Percentiles rank a stretch among this genome's conserved stretches.
Evolutionary conservation across 2,888 invertebrate genomes (phyloP).

Genomic region (Pecten maximus): DNA sequence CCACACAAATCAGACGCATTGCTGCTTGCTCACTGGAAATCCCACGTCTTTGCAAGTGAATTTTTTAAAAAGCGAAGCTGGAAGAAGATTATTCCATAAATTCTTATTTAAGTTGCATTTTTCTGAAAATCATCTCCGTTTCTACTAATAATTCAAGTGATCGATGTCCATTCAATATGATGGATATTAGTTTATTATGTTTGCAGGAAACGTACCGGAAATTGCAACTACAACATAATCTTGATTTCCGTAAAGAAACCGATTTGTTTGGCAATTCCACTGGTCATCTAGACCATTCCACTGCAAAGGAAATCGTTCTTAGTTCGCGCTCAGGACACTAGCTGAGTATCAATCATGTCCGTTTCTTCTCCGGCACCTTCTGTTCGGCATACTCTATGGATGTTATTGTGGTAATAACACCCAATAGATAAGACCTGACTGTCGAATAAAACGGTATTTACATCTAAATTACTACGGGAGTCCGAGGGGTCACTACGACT

Average conservation of each 20-base stretch:
- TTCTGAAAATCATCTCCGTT: too few relatives aligned
- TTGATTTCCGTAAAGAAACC: background rate
- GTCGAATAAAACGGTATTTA: constrained; percentile 2
- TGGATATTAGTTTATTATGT: background rate
- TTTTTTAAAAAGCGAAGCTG: too few relatives aligned
- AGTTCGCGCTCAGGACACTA: background rate
- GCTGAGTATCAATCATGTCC: background rate
- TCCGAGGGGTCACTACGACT: background rate
- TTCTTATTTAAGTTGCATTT: too few relatives aligned
- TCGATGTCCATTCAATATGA: background rate
- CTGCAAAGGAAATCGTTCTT: background rate
- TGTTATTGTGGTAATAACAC: background rate
- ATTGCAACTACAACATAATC: background rate
- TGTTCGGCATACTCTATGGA: background rate
- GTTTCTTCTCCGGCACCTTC: background rate
- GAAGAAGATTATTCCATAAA: too few relatives aligned
- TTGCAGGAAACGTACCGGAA: background rate
- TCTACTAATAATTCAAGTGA: too few relatives aligned
- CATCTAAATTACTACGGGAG: background rate
- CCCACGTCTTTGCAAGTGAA: too few relatives aligned
- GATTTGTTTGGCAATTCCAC: background rate
- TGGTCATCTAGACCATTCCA: background rate
- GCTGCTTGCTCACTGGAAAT: too few relatives aligned
- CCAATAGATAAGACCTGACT: background rate
- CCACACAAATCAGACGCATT: too few relatives aligned